Evolutionary conservation across 2,888 invertebrate genomes (phyloP).

Genomic region (Rhingia campestris): DNA sequence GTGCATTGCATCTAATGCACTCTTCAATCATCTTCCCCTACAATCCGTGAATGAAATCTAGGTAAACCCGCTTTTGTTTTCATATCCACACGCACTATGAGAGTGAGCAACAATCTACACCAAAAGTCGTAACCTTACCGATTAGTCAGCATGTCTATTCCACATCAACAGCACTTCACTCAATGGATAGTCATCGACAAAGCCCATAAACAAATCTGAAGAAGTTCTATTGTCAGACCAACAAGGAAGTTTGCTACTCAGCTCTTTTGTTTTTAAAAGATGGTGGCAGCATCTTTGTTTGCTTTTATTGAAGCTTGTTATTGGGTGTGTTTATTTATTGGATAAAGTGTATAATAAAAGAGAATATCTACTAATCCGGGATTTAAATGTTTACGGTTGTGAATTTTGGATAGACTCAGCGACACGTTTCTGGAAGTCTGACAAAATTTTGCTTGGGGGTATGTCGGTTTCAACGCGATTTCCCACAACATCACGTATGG

Average conservation of each 20-base stretch:
- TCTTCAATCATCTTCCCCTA: no score
- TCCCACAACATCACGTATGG: conserved; percentile 78
- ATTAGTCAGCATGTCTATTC: conserved; percentile 8
- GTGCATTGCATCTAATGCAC: no score
- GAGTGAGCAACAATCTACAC: conserved; percentile 10
- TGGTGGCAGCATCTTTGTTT: background rate
- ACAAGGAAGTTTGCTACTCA: conserved; percentile 20
- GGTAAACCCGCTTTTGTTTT: conserved; percentile 10
- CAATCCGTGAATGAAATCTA: no score
- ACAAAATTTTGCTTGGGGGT: conserved; percentile 80
- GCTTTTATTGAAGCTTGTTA: background rate
- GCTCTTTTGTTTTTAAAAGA: conserved; percentile 17
- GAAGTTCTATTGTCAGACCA: background rate
- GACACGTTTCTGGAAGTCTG: conserved; percentile 79
- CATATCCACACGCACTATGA: background rate
- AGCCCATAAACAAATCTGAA: background rate
- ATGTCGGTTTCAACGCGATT: conserved; percentile 81
- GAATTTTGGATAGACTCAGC: conserved; percentile 35
- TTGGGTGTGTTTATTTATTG: conserved; percentile 10
- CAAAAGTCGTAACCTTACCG: conserved; percentile 3
- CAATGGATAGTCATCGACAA: background rate
- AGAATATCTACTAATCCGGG: conserved; percentile 6
- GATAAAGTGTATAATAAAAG: background rate
- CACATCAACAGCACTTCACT: background rate
- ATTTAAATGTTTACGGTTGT: background rate